phyloP scores from a whole-genome alignment of 2,113 vertebrate genomes.

The Lepisosteus osseus region DNA sequence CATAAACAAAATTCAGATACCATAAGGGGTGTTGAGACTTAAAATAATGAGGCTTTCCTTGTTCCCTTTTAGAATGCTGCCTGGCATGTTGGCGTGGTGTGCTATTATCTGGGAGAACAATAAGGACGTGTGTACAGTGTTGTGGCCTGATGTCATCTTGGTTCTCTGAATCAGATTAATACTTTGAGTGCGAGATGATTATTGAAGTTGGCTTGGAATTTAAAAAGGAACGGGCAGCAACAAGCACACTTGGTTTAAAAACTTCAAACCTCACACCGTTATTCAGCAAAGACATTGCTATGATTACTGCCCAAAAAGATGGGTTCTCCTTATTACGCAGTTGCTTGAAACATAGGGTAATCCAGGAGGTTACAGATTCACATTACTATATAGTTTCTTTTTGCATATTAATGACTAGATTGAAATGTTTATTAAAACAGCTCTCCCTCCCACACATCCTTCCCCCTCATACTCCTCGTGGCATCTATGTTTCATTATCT shows the following conservation, averaged over 20 bases:
- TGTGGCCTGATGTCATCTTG: slow-evolving; percentile 57
- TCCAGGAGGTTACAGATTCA: slow-evolving; percentile 51
- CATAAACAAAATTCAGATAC: slow-evolving; percentile 47
- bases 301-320: background rate
- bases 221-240: slow-evolving; percentile 43
- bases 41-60: slow-evolving; percentile 56
- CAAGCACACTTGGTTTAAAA: too few relatives aligned
- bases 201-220: slow-evolving; percentile 55
- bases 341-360: slow-evolving; percentile 52
- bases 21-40: slow-evolving; percentile 47
- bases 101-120: slow-evolving; percentile 55
- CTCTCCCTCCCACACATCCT: slow-evolving; percentile 37
- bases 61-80: slow-evolving; percentile 41
- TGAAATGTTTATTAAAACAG: slow-evolving; percentile 25
- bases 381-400: slow-evolving; percentile 42
- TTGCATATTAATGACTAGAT: too few relatives aligned
- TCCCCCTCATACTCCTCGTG: slow-evolving; percentile 45
- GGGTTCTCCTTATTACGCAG: slow-evolving; percentile 50
- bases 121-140: slow-evolving; percentile 54
- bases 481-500: slow-evolving; percentile 49
- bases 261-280: too few relatives aligned
- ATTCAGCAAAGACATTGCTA: too few relatives aligned
- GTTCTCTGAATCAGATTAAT: slow-evolving; percentile 57
- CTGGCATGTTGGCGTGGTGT: slow-evolving; percentile 43
- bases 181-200: slow-evolving; percentile 56